Evolutionary conservation across 2,797 vertebrate genomes (phyloP), one percentile per base, ranked within the genome.

Genomic region (Thunnus albacares): DNA sequence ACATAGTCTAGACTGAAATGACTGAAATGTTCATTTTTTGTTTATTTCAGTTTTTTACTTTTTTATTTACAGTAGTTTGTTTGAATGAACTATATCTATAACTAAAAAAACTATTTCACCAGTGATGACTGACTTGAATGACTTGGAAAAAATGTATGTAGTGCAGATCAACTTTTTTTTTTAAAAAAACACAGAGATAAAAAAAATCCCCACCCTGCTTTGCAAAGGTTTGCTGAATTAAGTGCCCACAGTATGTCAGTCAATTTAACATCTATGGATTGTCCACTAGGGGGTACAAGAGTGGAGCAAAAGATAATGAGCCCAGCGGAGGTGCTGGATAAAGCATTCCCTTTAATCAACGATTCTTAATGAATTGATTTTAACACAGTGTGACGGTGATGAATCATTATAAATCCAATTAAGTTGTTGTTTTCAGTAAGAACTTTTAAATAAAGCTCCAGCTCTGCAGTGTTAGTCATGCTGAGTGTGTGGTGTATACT

Each of bases 231-330:
- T 52, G 18, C 14, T 43, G 12, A 64, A 64, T 33, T 7, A 45
- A 30, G 5, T 26, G 20, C 55, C 15, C 7, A 12, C 9, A 49
- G 2, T 14, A 57, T 26, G 20, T 60, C 8, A 67, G 15, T 20
- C n/a, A 64, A 4, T 49, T 58, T 20, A 24, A 55, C 4, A 41
- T 81, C 24, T 41, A 18, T 12, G 2, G 8, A 64, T 52, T 15
- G 33, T 83, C 91, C 96, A 95, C 90, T 82, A 90, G 94, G 87
- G 89, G 93, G 90, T 63, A 87, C 74, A 86, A 93, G 83, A 94
- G 93, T 81, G 79, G 83, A 91, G 86, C 76, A 73, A 87, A 93
- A 92, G 62, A 81, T 51, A 60, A 59, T 53, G 20, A 72, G 24
- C 18, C 22, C 60, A 45, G 35, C 41, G 38, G 59, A 75, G 57